A percentile compares a stretch with the other conserved stretches of the same genome.
phyloP scores from a whole-genome alignment of 1,140 invertebrate species.

The Listronotus oregonensis region DNA sequence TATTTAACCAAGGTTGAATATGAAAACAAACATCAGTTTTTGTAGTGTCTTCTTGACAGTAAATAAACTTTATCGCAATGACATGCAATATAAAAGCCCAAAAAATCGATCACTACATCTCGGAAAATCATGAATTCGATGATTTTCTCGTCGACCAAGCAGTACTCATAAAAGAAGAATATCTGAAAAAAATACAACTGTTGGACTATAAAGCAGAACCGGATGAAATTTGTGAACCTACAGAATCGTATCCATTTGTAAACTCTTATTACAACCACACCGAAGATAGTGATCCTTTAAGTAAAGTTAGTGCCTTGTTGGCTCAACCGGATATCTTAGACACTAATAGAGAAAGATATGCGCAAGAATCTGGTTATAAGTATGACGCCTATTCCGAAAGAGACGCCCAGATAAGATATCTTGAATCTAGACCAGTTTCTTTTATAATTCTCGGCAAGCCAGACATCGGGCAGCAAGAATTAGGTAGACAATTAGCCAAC shows the following conservation, averaged over 20 bases:
- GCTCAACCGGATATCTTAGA: constrained; percentile 34
- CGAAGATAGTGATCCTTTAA: constrained; percentile 54
- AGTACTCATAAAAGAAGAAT: constrained; percentile 41
- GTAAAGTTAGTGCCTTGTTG: constrained; percentile 45
- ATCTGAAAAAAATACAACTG: constrained; percentile 38
- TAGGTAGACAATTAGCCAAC: constrained; percentile 61
- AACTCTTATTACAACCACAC: constrained; percentile 55
- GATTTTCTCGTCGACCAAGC: constrained; percentile 45
- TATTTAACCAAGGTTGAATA: too few relatives aligned
- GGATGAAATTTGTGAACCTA: not conserved
- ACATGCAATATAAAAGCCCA: constrained; percentile 31
- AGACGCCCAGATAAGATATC: constrained; percentile 59
- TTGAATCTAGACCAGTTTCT: constrained; percentile 59
- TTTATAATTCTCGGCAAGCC: constrained; percentile 65
- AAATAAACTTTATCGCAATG: not conserved
- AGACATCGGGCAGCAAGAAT: constrained; percentile 56
- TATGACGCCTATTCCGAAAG: constrained; percentile 49
- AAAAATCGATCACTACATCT: constrained; percentile 40
- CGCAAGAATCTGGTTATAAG: not conserved
- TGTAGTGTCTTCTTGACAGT: too few relatives aligned
- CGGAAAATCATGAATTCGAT: constrained; percentile 27
- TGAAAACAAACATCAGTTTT: too few relatives aligned
- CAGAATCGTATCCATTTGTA: constrained; percentile 48
- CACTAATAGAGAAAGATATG: constrained; percentile 7
- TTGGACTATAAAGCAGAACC: constrained; percentile 29